Evolutionary conservation across 2,113 vertebrate species (phyloP).

Genomic region (Petrocephalus zakoni): DNA sequence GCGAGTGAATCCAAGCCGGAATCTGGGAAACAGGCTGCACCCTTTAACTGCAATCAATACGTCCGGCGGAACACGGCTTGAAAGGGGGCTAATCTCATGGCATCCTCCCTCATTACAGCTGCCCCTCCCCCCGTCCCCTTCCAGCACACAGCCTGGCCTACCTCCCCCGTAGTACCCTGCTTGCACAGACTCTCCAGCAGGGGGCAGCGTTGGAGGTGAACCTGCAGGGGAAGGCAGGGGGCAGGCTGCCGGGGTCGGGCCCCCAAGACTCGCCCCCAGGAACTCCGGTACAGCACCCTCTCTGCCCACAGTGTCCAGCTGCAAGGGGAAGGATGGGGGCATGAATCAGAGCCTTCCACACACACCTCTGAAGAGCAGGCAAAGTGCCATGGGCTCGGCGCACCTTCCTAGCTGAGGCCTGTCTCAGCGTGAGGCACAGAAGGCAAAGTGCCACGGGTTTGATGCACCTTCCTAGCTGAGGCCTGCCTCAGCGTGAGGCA

Average conservation of each 20-base stretch:
- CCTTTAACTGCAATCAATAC: slow-evolving; percentile 50
- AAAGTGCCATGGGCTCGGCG: not conserved
- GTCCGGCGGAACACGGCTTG: not conserved
- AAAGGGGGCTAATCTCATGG: slow-evolving; percentile 20
- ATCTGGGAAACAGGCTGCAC: slow-evolving; percentile 29
- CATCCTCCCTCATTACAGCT: not conserved
- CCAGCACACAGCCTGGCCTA: not conserved
- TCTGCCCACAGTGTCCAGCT: not conserved
- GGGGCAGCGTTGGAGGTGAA: not conserved
- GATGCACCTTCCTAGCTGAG: not conserved
- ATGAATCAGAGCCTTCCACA: not conserved
- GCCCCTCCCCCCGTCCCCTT: not conserved
- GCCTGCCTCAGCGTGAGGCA: not conserved
- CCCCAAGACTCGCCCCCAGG: not conserved
- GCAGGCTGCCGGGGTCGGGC: not conserved
- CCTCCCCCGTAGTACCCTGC: not conserved
- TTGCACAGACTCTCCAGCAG: not conserved
- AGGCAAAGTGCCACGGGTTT: not conserved
- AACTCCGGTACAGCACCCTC: not conserved
- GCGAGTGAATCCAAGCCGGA: slow-evolving; percentile 48
- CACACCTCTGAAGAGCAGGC: not conserved
- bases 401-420: not conserved
- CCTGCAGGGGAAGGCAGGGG: not conserved
- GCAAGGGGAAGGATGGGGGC: not conserved
- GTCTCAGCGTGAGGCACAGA: not conserved